Evolutionary conservation across 1,140 invertebrate species (phyloP).

Genomic region (Parapsyche elsis): DNA sequence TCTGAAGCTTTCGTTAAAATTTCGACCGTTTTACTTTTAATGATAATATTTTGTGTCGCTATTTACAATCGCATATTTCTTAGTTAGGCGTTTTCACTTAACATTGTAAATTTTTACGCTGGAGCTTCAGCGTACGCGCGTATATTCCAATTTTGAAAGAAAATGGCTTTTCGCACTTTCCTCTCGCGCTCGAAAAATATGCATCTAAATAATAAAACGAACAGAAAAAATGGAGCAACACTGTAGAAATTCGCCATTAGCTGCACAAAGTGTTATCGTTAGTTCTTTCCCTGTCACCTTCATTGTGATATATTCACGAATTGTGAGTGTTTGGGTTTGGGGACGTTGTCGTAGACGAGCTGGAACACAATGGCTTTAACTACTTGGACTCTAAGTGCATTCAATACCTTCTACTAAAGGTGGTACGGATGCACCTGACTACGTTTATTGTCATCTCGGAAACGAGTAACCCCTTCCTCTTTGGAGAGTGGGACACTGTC

Average conservation of each 20-base stretch:
- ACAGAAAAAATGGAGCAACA: background rate
- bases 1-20: no score
- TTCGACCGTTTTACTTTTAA: no score
- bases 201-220: background rate
- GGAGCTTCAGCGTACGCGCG: no score
- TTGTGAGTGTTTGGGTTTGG: background rate
- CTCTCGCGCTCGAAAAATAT: background rate
- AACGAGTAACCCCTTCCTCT: background rate
- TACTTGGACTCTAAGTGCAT: slow-evolving; percentile 10
- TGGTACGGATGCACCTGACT: background rate
- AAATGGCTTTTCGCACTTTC: background rate
- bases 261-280: background rate
- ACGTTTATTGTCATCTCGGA: slow-evolving; percentile 3
- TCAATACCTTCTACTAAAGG: slow-evolving; percentile 23
- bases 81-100: no score
- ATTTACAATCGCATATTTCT: no score
- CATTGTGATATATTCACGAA: background rate
- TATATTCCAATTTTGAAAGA: background rate
- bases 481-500: background rate
- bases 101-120: no score
- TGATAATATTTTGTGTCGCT: no score
- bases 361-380: slow-evolving; percentile 12
- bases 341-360: background rate
- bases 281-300: background rate
- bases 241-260: background rate